A percentile compares a stretch with the other conserved stretches of the same genome.
phyloP scores from a whole-genome alignment of 1,140 invertebrate genomes.

The Palaemon carinicauda region DNA sequence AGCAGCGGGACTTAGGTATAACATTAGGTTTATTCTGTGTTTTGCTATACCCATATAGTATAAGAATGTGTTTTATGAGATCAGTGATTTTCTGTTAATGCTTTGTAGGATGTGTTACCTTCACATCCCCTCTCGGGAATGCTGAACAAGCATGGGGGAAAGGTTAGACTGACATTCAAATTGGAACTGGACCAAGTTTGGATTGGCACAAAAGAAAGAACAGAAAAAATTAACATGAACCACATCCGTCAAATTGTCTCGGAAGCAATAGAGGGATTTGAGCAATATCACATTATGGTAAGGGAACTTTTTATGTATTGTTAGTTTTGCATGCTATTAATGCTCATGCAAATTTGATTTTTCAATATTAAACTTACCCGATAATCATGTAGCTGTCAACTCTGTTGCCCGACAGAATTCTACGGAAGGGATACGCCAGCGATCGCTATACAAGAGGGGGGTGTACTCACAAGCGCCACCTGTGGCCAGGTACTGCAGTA shows the following conservation, averaged over 20 bases:
- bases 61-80: too few species aligned
- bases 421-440: too few species aligned
- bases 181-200: conserved; percentile 90
- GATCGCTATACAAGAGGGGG: too few species aligned
- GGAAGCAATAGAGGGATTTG: conserved; percentile 88
- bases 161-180: conserved; percentile 93
- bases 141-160: conserved; percentile 91
- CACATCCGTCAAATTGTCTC: conserved; percentile 85
- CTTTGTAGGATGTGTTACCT: conserved; percentile 79
- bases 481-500: too few species aligned
- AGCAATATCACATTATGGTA: conserved; percentile 94
- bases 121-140: conserved; percentile 85
- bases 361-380: background rate
- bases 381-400: too few species aligned
- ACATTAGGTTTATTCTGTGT: too few species aligned
- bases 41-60: too few species aligned
- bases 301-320: conserved; percentile 59
- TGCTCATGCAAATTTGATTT: background rate
- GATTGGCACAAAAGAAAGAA: conserved; percentile 93
- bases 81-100: background rate
- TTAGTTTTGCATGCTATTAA: conserved; percentile 59
- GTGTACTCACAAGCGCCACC: too few species aligned
- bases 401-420: too few species aligned
- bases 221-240: conserved; percentile 90
- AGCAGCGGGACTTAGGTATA: too few species aligned